Conservation (phyloP, 2,113 vertebrate genomes). For the Ploceus nigricollis region DNA sequence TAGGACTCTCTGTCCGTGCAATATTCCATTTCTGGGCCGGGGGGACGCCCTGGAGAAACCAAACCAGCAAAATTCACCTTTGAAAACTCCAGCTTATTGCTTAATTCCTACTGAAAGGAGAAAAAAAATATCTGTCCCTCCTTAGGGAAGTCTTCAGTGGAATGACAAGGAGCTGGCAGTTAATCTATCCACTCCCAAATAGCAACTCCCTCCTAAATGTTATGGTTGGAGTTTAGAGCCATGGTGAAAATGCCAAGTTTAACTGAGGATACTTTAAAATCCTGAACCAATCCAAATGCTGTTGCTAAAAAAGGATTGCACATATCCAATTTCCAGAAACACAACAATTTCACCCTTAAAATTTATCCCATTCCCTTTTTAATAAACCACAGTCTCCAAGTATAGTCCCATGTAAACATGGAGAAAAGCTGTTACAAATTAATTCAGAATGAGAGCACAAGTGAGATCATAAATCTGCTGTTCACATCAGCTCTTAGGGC, state of each 20-base stretch:
- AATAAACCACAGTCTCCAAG: background rate
- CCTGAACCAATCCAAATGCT: background rate
- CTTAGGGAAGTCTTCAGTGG: background rate
- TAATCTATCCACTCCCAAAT: background rate
- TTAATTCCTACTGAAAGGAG: background rate
- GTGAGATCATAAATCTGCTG: background rate
- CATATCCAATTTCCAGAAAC: background rate
- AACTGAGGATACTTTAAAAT: background rate
- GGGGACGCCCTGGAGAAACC: conserved; percentile 79
- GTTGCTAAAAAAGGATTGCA: background rate
- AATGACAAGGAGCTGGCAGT: background rate
- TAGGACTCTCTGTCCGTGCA: conserved; percentile 97
- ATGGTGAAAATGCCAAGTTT: background rate
- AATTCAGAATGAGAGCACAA: background rate
- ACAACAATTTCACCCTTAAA: background rate
- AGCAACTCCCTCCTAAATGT: background rate
- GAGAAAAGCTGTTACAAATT: background rate
- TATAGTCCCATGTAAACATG: background rate
- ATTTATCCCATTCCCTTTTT: background rate
- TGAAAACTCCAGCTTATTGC: background rate
- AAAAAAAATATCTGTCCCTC: background rate
- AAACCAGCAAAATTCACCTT: background rate
- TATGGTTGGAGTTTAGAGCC: background rate
- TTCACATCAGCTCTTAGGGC: background rate
- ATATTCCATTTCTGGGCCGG: conserved; percentile 97